A percentile compares a stretch with the other conserved stretches of the same genome.
Conservation (phyloP, 2,797 vertebrate species). For the Tachyglossus aculeatus region DNA sequence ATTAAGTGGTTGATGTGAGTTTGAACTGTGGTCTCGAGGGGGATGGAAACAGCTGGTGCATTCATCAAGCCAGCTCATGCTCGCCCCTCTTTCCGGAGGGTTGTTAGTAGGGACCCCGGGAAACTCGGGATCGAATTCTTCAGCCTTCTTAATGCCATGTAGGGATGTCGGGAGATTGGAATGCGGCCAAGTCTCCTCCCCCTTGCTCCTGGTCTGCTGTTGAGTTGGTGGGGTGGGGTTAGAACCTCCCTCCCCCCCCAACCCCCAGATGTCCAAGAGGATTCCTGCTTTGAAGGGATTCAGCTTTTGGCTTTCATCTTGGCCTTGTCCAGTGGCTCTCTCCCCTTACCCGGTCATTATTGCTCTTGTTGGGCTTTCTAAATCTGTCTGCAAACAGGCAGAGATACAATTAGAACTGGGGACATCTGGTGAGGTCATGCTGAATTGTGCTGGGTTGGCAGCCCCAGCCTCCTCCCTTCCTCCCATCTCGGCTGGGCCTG, state of each 20-base stretch:
- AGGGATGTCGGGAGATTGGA: slow-evolving; percentile 33
- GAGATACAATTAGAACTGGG: slow-evolving; percentile 22
- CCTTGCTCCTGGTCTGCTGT: neutral
- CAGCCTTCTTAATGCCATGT: slow-evolving; percentile 1
- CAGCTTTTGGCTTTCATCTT: slow-evolving; percentile 5
- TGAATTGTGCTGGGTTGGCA: slow-evolving; percentile 1
- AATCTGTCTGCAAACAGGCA: neutral
- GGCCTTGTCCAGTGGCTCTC: slow-evolving; percentile 23
- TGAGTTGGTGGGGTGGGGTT: neutral
- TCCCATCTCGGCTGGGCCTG: neutral
- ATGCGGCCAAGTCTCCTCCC: neutral
- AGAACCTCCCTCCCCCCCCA: neutral
- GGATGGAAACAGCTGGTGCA: slow-evolving; percentile 25
- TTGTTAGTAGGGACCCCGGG: neutral
- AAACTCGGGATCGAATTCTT: slow-evolving; percentile 12
- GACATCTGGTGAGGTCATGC: slow-evolving; percentile 50
- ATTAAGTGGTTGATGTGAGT: slow-evolving; percentile 58
- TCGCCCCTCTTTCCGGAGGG: slow-evolving; percentile 1
- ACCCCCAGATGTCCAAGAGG: slow-evolving; percentile 8
- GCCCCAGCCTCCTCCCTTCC: neutral
- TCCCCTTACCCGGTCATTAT: slow-evolving; percentile 25
- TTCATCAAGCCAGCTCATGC: slow-evolving; percentile 28
- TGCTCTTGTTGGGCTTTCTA: slow-evolving; percentile 37
- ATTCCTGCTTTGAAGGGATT: neutral
- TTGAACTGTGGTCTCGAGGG: neutral